Conservation (phyloP, 2,888 invertebrate species). For the Brachyptera risi region DNA sequence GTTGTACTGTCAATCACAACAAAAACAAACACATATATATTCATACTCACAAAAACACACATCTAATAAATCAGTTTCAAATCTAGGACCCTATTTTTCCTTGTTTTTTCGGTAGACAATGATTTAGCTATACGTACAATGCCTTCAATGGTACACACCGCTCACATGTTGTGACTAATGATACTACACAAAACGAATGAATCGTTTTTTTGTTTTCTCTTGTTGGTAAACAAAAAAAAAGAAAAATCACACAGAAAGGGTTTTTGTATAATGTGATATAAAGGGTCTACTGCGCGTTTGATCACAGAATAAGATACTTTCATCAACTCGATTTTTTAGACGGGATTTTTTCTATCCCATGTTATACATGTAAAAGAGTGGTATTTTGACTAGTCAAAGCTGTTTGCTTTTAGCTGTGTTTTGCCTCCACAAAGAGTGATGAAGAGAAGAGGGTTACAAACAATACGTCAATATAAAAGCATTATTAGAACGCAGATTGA, state of each 20-base stretch:
- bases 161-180: neutral
- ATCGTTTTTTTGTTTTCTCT: neutral
- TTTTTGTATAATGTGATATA: neutral
- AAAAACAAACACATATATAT: too few relatives aligned
- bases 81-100: neutral
- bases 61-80: too few relatives aligned
- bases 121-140: neutral
- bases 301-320: neutral
- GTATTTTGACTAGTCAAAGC: neutral
- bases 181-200: neutral
- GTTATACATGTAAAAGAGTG: neutral
- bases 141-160: neutral
- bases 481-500: too few relatives aligned
- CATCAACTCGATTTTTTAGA: neutral
- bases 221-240: neutral
- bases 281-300: neutral
- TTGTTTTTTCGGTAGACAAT: neutral
- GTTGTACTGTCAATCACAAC: too few relatives aligned
- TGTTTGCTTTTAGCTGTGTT: too few relatives aligned
- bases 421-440: too few relatives aligned
- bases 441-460: too few relatives aligned
- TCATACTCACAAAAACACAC: too few relatives aligned
- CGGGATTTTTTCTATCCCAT: too few relatives aligned
- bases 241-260: neutral
- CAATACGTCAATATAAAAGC: too few relatives aligned